Conservation (phyloP, 2,888 invertebrate species). For the Bunonema sp. region DNA sequence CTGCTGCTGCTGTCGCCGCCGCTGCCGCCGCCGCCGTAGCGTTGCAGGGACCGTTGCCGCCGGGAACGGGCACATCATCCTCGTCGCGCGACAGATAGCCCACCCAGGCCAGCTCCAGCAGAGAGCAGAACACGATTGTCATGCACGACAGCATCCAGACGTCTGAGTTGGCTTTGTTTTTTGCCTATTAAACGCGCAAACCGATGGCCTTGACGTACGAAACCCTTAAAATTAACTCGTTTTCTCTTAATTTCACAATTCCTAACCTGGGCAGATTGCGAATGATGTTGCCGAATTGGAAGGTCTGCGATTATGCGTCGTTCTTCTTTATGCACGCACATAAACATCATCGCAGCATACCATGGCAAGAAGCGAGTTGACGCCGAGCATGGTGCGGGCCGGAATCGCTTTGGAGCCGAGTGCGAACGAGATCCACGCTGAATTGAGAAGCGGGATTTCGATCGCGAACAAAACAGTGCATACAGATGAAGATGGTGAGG, state of each 20-base stretch:
- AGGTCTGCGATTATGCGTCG: slow-evolving; percentile 20
- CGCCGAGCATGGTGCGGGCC: slow-evolving; percentile 42
- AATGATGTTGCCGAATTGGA: slow-evolving; percentile 43
- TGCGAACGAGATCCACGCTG: slow-evolving; percentile 44
- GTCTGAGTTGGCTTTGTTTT: too few species aligned
- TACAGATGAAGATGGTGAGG: slow-evolving; percentile 42
- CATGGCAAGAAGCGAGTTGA: slow-evolving; percentile 36
- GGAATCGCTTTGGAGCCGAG: slow-evolving; percentile 41
- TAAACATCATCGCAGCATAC: too few species aligned
- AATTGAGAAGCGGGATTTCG: slow-evolving; percentile 9
- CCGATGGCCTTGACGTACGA: slow-evolving; percentile 34
- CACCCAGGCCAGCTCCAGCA: slow-evolving; percentile 41
- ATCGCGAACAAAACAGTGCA: background rate
- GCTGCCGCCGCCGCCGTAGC: background rate
- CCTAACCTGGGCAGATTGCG: slow-evolving; percentile 38
- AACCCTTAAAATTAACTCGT: too few species aligned
- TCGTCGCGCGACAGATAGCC: slow-evolving; percentile 37
- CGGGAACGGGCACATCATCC: slow-evolving; percentile 3
- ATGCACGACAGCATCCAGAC: slow-evolving; percentile 43
- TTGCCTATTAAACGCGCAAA: too few species aligned
- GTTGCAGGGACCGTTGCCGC: background rate
- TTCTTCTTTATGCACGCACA: background rate
- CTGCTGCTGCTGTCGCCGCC: background rate
- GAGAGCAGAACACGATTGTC: slow-evolving; percentile 42
- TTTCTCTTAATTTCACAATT: too few species aligned